A percentile compares a stretch with the other conserved stretches of the same genome.
Evolutionary conservation across 2,888 invertebrate genomes (phyloP).

Genomic region (Drosophila seclusa): DNA sequence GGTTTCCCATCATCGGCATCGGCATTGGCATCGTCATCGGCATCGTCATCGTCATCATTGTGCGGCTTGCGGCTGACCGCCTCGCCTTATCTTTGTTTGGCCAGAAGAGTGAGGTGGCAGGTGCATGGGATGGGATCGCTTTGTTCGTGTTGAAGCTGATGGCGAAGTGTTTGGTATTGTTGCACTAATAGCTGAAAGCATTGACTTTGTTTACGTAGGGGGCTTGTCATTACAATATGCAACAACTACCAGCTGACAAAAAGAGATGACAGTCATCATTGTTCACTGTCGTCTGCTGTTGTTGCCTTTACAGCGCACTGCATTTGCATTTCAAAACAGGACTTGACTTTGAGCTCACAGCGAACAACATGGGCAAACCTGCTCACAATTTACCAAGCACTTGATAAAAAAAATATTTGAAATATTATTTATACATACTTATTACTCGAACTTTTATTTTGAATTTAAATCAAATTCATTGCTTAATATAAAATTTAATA

Average conservation of each 20-base stretch:
- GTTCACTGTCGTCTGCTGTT: constrained; percentile 1
- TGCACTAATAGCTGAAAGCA: constrained; percentile 69
- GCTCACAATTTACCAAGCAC: neutral
- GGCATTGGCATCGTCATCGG: constrained; percentile 20
- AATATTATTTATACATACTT: neutral
- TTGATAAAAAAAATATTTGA: neutral
- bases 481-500: neutral
- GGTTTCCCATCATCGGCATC: constrained; percentile 34
- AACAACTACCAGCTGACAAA: constrained; percentile 29
- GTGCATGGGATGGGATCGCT: neutral
- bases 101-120: neutral
- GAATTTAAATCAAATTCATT: neutral
- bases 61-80: constrained; percentile 56
- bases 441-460: neutral
- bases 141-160: constrained; percentile 42
- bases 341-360: neutral
- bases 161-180: constrained; percentile 69
- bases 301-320: constrained; percentile 15
- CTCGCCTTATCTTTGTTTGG: constrained; percentile 39
- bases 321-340: constrained; percentile 63
- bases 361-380: neutral
- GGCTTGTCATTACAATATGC: constrained; percentile 51
- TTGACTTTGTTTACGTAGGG: constrained; percentile 60
- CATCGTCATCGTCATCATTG: constrained; percentile 38
- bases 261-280: constrained; percentile 13